Percentiles rank a stretch among this genome's conserved stretches.
Conservation (phyloP, 1,140 invertebrate species). For the Lepidurus packardi region DNA sequence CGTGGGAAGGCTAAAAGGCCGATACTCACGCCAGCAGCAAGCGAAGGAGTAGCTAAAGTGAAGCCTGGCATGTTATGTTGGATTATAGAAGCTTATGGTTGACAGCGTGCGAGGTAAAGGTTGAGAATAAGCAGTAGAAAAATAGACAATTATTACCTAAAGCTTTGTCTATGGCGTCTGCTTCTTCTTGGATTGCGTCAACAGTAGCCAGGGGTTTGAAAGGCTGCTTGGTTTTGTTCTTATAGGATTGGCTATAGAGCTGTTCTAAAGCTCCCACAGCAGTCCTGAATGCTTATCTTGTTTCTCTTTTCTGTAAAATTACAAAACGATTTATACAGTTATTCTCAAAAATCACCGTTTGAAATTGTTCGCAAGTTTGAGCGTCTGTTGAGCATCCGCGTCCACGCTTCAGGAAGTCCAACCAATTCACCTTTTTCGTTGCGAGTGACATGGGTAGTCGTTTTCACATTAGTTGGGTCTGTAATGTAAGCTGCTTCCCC, state of each 20-base stretch:
- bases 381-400: constrained; percentile 73
- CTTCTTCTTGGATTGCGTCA: constrained; percentile 67
- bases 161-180: constrained; percentile 57
- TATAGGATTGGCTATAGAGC: constrained; percentile 81
- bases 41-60: constrained; percentile 28
- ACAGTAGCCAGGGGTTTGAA: constrained; percentile 74
- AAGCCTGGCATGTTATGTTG: constrained; percentile 27
- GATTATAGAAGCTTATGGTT: not conserved
- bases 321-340: no score
- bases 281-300: constrained; percentile 86
- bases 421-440: constrained; percentile 72
- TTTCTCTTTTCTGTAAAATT: constrained; percentile 55
- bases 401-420: constrained; percentile 71
- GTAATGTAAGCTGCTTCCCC: constrained; percentile 56
- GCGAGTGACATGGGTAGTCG: constrained; percentile 71
- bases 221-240: constrained; percentile 61
- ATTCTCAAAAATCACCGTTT: not conserved
- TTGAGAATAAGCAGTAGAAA: not conserved
- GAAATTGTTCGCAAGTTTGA: constrained; percentile 42
- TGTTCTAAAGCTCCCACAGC: constrained; percentile 76
- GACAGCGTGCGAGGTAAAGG: not conserved
- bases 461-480: constrained; percentile 67
- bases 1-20: constrained; percentile 20
- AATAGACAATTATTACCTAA: not conserved
- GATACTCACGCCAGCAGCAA: constrained; percentile 33